Percentiles rank a stretch among this genome's conserved stretches.
phyloP scores from a whole-genome alignment of 2,113 vertebrate genomes.

The Steatornis caripensis region DNA sequence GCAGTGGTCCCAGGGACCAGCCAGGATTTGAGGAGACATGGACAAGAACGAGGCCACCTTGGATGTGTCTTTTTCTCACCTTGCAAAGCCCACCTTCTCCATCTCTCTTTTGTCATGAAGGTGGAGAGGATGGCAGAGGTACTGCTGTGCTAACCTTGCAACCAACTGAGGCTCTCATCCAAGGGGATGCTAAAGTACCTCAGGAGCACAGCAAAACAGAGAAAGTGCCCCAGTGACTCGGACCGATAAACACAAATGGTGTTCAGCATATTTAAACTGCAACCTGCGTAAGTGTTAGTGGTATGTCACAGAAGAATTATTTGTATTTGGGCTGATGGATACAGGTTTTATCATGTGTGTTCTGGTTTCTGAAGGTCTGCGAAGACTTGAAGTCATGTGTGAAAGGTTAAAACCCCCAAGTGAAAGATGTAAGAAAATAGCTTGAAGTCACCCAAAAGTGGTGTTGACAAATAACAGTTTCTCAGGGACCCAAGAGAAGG shows the following conservation, averaged over 20 bases:
- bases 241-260: neutral
- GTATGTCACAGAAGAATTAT: neutral
- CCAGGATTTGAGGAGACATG: neutral
- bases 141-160: neutral
- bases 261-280: neutral
- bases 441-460: neutral
- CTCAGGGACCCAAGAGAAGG: neutral
- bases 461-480: neutral
- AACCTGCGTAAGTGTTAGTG: rapidly evolving
- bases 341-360: neutral
- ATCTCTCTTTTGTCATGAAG: neutral
- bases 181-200: neutral
- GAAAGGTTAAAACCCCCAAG: neutral
- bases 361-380: neutral
- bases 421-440: neutral
- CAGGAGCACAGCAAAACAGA: neutral
- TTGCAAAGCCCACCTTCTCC: neutral
- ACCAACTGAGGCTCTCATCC: neutral
- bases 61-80: neutral
- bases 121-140: neutral
- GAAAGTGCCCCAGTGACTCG: neutral
- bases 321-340: neutral
- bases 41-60: neutral
- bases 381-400: neutral
- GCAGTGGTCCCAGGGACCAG: neutral